These are phyloP conservation scores for Strongylocentrotus purpuratus DNA, from an alignment of 35 echinoderm and acorn worm species.

Conservation along the genomic window DNA sequence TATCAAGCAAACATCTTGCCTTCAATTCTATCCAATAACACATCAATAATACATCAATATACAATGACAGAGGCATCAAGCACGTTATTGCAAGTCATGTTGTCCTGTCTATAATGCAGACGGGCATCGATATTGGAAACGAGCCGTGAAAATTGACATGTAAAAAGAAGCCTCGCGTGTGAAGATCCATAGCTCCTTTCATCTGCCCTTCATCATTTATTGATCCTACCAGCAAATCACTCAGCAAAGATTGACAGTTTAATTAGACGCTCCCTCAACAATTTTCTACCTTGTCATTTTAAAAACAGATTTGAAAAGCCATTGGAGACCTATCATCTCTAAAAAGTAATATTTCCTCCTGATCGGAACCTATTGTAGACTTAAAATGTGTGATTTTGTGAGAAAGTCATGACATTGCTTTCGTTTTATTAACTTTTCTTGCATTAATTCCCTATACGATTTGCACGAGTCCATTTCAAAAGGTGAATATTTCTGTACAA, in stretches of 20 bases:
- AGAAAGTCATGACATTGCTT: background rate
- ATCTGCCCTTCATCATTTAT: background rate
- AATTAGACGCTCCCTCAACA: background rate
- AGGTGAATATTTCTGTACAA: too few species aligned
- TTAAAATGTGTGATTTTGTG: background rate
- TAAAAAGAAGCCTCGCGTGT: background rate
- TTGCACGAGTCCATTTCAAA: too few species aligned
- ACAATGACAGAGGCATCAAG: background rate
- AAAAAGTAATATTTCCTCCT: background rate
- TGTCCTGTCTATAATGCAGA: background rate
- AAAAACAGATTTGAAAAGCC: background rate
- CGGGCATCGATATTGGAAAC: background rate
- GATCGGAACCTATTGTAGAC: background rate
- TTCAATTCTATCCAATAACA: background rate
- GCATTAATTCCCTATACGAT: too few species aligned
- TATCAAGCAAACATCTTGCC: background rate
- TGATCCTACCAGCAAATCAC: background rate
- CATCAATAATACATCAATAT: background rate
- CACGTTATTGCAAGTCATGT: background rate
- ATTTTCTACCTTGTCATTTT: background rate
- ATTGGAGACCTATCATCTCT: background rate
- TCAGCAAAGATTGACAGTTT: background rate
- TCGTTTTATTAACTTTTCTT: too few species aligned
- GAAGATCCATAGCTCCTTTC: background rate
- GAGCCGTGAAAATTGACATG: slow-evolving; percentile 2